Conservation (phyloP, 2,888 invertebrate genomes). For the Acrobasis repandana region DNA sequence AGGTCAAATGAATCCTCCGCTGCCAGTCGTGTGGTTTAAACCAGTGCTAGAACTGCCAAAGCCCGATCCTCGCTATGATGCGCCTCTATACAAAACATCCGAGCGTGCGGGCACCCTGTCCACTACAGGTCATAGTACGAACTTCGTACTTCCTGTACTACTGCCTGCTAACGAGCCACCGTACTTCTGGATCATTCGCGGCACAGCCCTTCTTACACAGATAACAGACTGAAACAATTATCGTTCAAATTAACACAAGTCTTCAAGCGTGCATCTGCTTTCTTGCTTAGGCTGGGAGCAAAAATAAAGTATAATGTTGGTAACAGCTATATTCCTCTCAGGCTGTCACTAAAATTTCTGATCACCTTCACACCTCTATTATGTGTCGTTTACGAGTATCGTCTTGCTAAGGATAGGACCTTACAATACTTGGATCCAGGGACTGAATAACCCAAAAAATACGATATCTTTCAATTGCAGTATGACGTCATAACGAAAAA, state of each 20-base stretch:
- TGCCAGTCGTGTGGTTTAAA: slow-evolving; percentile 86
- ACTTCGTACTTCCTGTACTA: slow-evolving; percentile 92
- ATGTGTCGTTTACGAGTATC: too few relatives aligned
- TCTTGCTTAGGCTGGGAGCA: too few relatives aligned
- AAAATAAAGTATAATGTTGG: too few relatives aligned
- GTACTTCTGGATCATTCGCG: slow-evolving; percentile 94
- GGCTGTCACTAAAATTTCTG: too few relatives aligned
- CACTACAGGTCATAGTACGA: slow-evolving; percentile 96
- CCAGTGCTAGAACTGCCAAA: slow-evolving; percentile 85
- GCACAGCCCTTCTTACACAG: slow-evolving; percentile 93
- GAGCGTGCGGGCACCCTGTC: slow-evolving; percentile 93
- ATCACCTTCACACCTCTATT: too few relatives aligned
- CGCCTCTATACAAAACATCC: slow-evolving; percentile 95
- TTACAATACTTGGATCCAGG: too few relatives aligned
- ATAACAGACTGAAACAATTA: slow-evolving; percentile 84
- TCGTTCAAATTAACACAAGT: not conserved
- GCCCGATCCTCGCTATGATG: slow-evolving; percentile 85
- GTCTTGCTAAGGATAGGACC: too few relatives aligned
- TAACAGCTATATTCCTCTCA: too few relatives aligned
- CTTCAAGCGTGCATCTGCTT: not conserved
- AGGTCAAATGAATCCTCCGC: slow-evolving; percentile 89
- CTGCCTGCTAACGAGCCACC: slow-evolving; percentile 85
- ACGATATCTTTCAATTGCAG: too few relatives aligned
- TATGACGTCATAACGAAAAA: too few relatives aligned
- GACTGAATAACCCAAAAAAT: too few relatives aligned